Evolutionary conservation across 2,113 vertebrate genomes (phyloP).

Genomic region (Gila orcuttii): DNA sequence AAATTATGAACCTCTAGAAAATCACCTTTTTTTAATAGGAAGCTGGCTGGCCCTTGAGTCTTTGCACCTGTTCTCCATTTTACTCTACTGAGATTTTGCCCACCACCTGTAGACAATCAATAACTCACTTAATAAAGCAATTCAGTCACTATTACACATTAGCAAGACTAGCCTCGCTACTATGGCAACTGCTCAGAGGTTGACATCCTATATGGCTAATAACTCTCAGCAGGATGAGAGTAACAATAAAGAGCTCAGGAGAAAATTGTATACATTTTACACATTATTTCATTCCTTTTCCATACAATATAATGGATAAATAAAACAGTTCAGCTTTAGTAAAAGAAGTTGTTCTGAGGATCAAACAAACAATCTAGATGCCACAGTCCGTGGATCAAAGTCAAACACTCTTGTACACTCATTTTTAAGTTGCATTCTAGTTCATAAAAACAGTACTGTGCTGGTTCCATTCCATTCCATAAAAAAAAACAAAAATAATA

Average conservation of each 20-base stretch:
- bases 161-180: slow-evolving; percentile 28
- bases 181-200: slow-evolving; percentile 47
- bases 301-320: neutral
- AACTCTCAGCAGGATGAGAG: slow-evolving; percentile 21
- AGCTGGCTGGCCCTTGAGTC: neutral
- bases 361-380: neutral
- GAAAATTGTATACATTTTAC: neutral
- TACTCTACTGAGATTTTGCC: slow-evolving; percentile 4
- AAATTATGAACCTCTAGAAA: slow-evolving; percentile 18
- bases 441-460: neutral
- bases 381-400: neutral
- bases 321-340: neutral
- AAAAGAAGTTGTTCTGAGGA: neutral
- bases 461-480: too few species aligned
- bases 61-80: slow-evolving; percentile 34
- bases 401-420: neutral
- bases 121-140: slow-evolving; percentile 51
- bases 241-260: neutral
- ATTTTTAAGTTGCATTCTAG: neutral
- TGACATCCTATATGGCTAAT: neutral
- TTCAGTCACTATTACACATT: slow-evolving; percentile 43
- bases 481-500: too few species aligned
- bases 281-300: neutral
- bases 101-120: slow-evolving; percentile 45
- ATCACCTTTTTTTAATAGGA: neutral